Conservation (phyloP, 1,140 invertebrate genomes). For the Drosophila tristis region DNA sequence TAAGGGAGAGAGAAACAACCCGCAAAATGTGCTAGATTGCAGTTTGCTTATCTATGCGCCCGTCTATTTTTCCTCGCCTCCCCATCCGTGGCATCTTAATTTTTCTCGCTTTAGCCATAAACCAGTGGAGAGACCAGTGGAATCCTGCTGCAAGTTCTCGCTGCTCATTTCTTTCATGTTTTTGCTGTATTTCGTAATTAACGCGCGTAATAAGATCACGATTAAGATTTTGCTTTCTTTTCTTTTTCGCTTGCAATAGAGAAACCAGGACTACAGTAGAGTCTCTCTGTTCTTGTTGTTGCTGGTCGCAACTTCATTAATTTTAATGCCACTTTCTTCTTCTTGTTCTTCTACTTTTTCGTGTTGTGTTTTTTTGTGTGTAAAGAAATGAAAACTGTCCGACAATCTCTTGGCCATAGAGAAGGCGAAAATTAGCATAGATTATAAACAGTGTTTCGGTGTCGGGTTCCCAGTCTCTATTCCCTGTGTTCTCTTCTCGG, state of each 20-base stretch:
- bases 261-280: constrained; percentile 31
- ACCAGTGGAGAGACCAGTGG: constrained; percentile 24
- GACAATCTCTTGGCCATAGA: constrained; percentile 52
- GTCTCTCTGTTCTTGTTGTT: constrained; percentile 17
- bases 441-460: constrained; percentile 59
- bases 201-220: constrained; percentile 79
- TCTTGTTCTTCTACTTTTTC: constrained; percentile 4
- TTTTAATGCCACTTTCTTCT: constrained; percentile 60
- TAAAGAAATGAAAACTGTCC: constrained; percentile 52
- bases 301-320: constrained; percentile 67
- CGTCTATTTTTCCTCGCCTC: constrained; percentile 59
- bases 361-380: constrained; percentile 25
- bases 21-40: constrained; percentile 67
- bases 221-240: constrained; percentile 64
- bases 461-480: constrained; percentile 22
- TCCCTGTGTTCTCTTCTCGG: constrained; percentile 1
- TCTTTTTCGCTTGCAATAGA: constrained; percentile 11
- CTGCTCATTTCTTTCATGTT: constrained; percentile 31
- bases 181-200: constrained; percentile 69
- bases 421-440: constrained; percentile 70
- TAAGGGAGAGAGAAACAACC: constrained; percentile 36
- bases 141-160: constrained; percentile 21
- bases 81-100: constrained; percentile 55
- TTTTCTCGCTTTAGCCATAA: constrained; percentile 53
- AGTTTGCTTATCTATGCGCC: constrained; percentile 71